These are phyloP conservation scores for Chascanopsetta lugubris DNA, from an alignment of 2,113 vertebrate genomes.

Conservation along the genomic window DNA sequence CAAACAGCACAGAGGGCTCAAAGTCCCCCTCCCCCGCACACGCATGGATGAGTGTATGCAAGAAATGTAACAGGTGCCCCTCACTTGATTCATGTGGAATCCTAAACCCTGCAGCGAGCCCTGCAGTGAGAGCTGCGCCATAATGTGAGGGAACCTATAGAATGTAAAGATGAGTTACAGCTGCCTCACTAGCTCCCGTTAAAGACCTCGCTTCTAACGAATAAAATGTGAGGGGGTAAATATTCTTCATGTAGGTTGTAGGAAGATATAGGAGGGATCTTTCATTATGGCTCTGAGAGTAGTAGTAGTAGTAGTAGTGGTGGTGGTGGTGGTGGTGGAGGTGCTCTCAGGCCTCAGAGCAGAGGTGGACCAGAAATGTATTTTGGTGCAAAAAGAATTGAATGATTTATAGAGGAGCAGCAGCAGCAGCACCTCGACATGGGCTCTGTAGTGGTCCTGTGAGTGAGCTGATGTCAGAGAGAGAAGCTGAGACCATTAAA, in stretches of 20 bases:
- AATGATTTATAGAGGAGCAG: slow-evolving; percentile 18
- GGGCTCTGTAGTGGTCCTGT: slow-evolving; percentile 1
- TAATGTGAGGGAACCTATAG: slow-evolving; percentile 5
- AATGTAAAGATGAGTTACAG: slow-evolving; percentile 23
- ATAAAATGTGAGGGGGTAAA: not conserved
- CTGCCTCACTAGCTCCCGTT: not conserved
- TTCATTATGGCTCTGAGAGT: no score
- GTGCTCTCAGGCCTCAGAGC: not conserved
- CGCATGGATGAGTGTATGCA: slow-evolving; percentile 33
- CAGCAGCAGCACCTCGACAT: slow-evolving; percentile 14
- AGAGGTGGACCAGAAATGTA: not conserved
- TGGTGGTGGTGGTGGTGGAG: no score
- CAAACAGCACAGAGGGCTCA: not conserved
- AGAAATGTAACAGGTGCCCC: slow-evolving; percentile 32
- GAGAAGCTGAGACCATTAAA: slow-evolving; percentile 1
- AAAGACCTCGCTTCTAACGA: not conserved
- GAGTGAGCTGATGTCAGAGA: not conserved
- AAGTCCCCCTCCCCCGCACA: not conserved
- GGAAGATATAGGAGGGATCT: no score
- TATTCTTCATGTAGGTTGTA: no score
- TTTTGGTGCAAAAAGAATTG: slow-evolving; percentile 20
- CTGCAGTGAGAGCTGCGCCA: not conserved
- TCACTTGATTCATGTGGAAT: slow-evolving; percentile 19
- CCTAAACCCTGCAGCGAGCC: not conserved
- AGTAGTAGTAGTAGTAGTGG: no score